Evolutionary conservation across 2,888 invertebrate genomes (phyloP), one percentile per base, ranked within the genome.

Genomic region (Phortica magna): DNA sequence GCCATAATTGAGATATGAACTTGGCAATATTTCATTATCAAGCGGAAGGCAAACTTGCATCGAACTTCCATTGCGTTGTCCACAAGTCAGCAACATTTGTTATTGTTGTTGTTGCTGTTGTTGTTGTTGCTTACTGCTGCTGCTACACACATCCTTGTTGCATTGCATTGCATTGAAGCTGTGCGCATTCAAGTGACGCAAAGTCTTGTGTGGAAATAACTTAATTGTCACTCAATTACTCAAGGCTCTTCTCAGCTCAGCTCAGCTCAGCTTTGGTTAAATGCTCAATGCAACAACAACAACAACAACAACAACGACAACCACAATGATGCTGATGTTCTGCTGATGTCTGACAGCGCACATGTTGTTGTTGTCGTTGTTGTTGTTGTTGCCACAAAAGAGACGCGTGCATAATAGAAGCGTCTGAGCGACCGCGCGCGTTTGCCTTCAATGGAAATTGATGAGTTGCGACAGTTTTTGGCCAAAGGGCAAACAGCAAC

Each of bases 211-310:
- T 84, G 82, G 88, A 88, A 90, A 89, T 89, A 90, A 89, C 90
- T 90, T 90, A 90, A 90, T 90, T 90, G 90, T 90, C 90, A 90
- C 90, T 89, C 90, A 90, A 90, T 90, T 90, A 90, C 90, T 90
- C 89, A 90, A 89, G 31, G 31, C 31, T 31, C 88, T 90, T 90
- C 19, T 89, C 89, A 90, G 86, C 88, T 87, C 85, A 87, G 84
- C 84, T 88, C 84, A 83, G 84, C 86, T 87, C 84, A 85, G 84
- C 82, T 83, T 85, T 83, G 83, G 82, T 80, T 82, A 82, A 83
- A 81, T 83, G 84, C 85, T 83, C 84, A 78, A 67, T 61, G 75
- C 65, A 70, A 70, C 61, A 55, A 7, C 61, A 59, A 59, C 19
- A 59, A 59, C 19, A 4, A 19, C 12, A 17, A 19, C n/a, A 76